Evolutionary conservation across 2,113 vertebrate genomes (phyloP), one percentile per base, ranked within the genome.

Genomic region (Pachycephala philippinensis): DNA sequence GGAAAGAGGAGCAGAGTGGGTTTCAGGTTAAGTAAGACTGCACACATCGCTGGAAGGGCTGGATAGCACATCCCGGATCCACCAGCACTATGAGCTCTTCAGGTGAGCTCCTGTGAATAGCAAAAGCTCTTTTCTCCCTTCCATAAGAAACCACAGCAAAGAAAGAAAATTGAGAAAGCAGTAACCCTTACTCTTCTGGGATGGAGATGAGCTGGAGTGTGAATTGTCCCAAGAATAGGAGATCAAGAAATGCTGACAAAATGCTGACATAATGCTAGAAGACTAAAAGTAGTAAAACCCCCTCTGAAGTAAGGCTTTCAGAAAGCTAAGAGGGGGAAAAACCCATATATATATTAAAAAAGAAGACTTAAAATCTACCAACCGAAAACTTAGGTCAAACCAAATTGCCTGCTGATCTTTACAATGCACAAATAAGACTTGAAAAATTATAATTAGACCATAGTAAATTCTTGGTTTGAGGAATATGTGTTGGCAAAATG

Each of bases 391-490:
- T 69, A 30, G 1, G 42, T 63, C 31, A 83, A 93, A 33, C 27
- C 78, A 81, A 94, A 78, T 27, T 64, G 61, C 59, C 84, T 75
- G 60, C 47, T 93, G 63, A 80, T 90, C 56, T 71, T 89, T 78
- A 66, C 35, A 56, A 75, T 47, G 31, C 23, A 81, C 28, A 88
- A 74, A 30, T 70, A 77, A 84, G 69, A 60, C 39, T 54, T 93
- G 42, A 78, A 94, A 95, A 94, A 75, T 74, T 92, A 52, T 86
- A 90, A 90, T 91, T 86, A 91, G 40, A 66, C 50, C 40, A 28
- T 69, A 63, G 59, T 61, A 88, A 93, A 85, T 84, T 86, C 87
- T 75, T 78, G 65, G 59, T 95, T 84, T 95, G 75, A 95, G 54
- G 68, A 87, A 77, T 76, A 39, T 66, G 8, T 79, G 44, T 76